Conservation (phyloP, 2,797 vertebrate species). For the Enteromius viviparus region DNA sequence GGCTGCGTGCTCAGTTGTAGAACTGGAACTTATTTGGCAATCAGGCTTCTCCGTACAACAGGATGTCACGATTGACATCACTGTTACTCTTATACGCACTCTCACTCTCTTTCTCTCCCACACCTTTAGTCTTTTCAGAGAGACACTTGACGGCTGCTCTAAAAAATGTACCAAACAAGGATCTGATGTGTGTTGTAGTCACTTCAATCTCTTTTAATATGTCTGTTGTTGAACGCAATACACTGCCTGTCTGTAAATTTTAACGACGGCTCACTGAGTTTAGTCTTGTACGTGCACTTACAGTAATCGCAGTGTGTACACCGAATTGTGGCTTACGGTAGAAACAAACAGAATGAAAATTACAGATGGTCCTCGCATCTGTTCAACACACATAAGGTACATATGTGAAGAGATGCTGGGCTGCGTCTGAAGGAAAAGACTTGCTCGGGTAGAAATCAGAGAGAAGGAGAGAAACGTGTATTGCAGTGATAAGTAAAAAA, state of each 20-base stretch:
- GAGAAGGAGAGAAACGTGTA: not conserved
- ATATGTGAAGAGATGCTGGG: conserved; percentile 51
- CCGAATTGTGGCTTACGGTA: conserved; percentile 68
- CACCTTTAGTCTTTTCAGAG: conserved; percentile 22
- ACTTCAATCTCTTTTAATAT: conserved; percentile 24
- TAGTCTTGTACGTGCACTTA: conserved; percentile 54
- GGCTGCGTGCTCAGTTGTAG: conserved; percentile 38
- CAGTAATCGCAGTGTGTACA: conserved; percentile 53
- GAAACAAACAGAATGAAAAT: conserved; percentile 72
- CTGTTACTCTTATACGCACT: conserved; percentile 14
- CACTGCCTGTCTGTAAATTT: conserved; percentile 11
- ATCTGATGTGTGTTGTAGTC: conserved; percentile 5
- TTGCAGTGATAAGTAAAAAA: not conserved
- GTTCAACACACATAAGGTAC: conserved; percentile 58
- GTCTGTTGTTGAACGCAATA: conserved; percentile 9
- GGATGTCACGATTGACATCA: conserved; percentile 38
- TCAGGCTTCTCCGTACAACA: conserved; percentile 36
- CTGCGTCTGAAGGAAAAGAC: conserved; percentile 26
- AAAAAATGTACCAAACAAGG: conserved; percentile 20
- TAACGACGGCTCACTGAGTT: conserved; percentile 27
- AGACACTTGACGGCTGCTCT: conserved; percentile 8
- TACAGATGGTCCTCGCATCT: conserved; percentile 61
- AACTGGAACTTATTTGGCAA: conserved; percentile 34
- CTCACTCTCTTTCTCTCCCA: conserved; percentile 1
- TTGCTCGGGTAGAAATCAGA: not conserved